Evolutionary conservation across 2,113 vertebrate species (phyloP), one percentile per base, ranked within the genome.

Genomic region (Pomatostomus ruficeps): DNA sequence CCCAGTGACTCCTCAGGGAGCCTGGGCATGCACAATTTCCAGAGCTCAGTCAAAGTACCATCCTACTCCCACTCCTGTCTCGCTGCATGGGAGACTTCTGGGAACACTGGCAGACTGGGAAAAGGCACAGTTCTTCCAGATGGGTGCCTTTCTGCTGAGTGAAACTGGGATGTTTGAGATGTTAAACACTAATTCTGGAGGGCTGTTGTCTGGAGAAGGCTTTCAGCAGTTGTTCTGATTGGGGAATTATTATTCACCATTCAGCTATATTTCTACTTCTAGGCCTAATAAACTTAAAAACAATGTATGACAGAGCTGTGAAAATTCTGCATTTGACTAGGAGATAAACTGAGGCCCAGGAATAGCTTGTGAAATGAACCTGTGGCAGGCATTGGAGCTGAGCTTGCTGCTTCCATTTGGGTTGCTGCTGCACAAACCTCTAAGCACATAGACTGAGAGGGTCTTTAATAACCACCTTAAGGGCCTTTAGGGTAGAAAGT

Each of bases 31-130:
- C 74, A 35, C 23, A 22, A 17, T 48, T 90, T 82, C 40, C 26
- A 6, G 10, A 42, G 52, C 31, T 52, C 2, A 25, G 42, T 67
- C 2, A 1, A 59, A 72, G 9, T 35, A 19, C 48, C 3, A 1
- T 46, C 55, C 75, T 65, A 3, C 0, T 1, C 57, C 17, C 3
- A 0, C 12, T 79, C 4, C 11, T 35, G 28, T 46, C 57, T 82
- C 2, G 14, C 71, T 79, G 18, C 12, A 1, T 38, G 63, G 23
- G 42, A 49, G 22, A 49, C 42, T 54, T 76, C n/a, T 57, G 66
- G 58, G 49, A 58, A 18, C 12, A 11, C 35, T 35, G 86, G 9
- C 25, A 23, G 21, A 6, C 12, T 71, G 46, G 76, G 72, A 65
- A 38, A 33, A 46, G 61, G 52, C 25, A 20, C 35, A 6, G 25